These are phyloP conservation scores for Cryptus viduatorius DNA, from an alignment of 2,888 invertebrate genomes.

Conservation along the genomic window DNA sequence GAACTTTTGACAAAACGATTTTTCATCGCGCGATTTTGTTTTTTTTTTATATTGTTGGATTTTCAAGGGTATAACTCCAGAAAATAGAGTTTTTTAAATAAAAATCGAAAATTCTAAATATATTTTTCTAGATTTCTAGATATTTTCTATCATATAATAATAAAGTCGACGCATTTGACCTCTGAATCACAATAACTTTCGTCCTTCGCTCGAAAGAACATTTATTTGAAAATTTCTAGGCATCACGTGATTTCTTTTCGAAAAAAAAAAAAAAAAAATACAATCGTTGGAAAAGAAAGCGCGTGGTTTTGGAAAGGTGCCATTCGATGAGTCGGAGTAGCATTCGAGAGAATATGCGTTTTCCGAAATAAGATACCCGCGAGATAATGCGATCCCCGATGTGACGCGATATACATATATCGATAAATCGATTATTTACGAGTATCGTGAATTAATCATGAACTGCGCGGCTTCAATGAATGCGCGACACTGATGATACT, in stretches of 20 bases:
- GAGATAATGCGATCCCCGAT: neutral
- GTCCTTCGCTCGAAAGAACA: neutral
- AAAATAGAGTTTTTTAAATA: too few relatives aligned
- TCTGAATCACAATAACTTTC: neutral
- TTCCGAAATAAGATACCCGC: slow-evolving; percentile 12
- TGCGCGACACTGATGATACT: neutral
- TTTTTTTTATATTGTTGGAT: too few relatives aligned
- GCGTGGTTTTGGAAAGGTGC: slow-evolving; percentile 6
- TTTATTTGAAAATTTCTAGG: neutral
- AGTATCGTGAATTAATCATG: neutral
- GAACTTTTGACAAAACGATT: neutral
- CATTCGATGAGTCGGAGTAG: neutral
- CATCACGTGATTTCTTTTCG: neutral
- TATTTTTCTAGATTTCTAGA: neutral
- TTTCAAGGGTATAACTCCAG: too few relatives aligned
- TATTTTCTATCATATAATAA: neutral
- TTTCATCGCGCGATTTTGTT: neutral
- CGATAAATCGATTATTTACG: neutral
- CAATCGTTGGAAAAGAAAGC: neutral
- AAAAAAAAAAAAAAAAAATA: neutral
- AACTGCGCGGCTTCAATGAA: neutral
- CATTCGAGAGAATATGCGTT: neutral
- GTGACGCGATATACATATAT: neutral
- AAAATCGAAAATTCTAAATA: neutral
- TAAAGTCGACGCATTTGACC: neutral